Evolutionary conservation across 1,140 invertebrate genomes (phyloP), one percentile per base, ranked within the genome.

Genomic region (Drosophila sp.): DNA sequence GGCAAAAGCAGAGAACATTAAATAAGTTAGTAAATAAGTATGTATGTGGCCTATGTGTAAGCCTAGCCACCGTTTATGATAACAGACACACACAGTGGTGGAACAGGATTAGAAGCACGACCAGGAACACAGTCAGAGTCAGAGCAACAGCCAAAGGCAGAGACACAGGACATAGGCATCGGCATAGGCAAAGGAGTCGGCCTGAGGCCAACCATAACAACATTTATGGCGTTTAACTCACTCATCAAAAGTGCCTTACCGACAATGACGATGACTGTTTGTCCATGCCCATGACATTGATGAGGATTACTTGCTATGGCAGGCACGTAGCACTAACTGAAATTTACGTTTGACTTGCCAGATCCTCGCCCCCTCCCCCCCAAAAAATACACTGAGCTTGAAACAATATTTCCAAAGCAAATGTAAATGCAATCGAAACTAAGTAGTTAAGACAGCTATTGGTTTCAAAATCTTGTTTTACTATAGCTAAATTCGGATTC

Each of bases 171-270:
- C 35, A 38, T 11, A 38, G 35, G 35, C 8, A 38, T 17, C 17
- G 17, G 35, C 35, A 38, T 11, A 38, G 35, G 35, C 8, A 38
- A 2, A 38, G 35, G 8, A 10, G 10, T 10, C 35, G 30, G 57
- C 11, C 35, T 33, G 23, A 38, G 56, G 44, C 60, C 63, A 62
- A 41, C 67, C 63, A 61, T 68, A 57, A 64, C 57, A 87, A 70
- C 70, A 83, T 71, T 83, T 76, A 56, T 47, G 61, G 67, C 76
- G 63, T 71, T 86, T 83, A 86, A 80, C 76, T 83, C 71, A 54
- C 75, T 82, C 76, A 73, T 77, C 67, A 66, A 63, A 82, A 72
- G 75, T 72, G 60, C 55, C 63, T 32, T 17, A 50, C 44, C 44
- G 44, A 50, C 30, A 58, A 76, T 73, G 75, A 68, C 75, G 63